Conservation (phyloP, 2,113 vertebrate genomes). For the Suricata suricatta region DNA sequence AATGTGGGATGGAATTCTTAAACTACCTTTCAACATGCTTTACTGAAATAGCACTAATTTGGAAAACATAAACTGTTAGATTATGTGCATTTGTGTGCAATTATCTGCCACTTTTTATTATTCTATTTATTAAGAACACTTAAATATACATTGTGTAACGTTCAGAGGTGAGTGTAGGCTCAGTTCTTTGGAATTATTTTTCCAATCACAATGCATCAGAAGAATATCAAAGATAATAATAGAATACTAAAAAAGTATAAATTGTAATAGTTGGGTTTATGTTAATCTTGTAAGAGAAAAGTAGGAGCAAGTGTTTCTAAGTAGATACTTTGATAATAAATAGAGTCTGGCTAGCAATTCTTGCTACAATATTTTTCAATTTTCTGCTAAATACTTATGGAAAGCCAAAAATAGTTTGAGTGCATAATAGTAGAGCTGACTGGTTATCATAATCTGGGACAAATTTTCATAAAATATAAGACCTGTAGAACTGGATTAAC, state of each 20-base stretch:
- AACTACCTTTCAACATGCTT: neutral
- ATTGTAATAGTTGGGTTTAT: neutral
- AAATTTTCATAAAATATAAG: neutral
- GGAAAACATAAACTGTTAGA: neutral
- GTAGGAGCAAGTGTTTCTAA: neutral
- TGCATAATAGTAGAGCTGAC: neutral
- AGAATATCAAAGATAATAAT: neutral
- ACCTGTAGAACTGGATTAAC: neutral
- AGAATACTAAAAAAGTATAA: neutral
- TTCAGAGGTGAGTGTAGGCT: neutral
- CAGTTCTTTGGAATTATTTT: neutral
- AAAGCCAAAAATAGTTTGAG: neutral
- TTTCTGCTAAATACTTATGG: neutral
- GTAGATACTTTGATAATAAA: neutral
- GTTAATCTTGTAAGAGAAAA: neutral
- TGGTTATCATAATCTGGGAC: neutral
- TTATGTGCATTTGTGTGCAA: neutral
- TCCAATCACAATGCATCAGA: neutral
- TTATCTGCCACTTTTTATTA: neutral
- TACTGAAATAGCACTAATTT: neutral
- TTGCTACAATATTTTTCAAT: neutral
- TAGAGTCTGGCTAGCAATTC: neutral
- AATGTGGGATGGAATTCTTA: neutral
- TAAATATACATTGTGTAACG: neutral
- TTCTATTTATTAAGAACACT: neutral